These are phyloP conservation scores for Tryphoninae sp. DNA, from an alignment of 2,888 invertebrate species.

Conservation along the genomic window DNA sequence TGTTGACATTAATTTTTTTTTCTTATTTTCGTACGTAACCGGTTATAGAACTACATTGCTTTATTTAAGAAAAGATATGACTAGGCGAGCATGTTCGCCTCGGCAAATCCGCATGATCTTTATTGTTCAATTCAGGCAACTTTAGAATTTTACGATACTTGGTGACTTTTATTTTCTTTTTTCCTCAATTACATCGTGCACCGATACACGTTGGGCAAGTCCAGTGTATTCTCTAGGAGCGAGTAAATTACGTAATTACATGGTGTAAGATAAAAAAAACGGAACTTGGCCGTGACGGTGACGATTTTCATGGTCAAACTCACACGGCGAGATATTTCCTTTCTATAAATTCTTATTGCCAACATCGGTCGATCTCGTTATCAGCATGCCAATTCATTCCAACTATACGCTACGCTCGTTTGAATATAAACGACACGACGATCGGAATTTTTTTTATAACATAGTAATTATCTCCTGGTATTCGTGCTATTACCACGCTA, in stretches of 20 bases:
- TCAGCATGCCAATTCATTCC: constrained; percentile 37
- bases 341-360: constrained; percentile 43
- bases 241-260: constrained; percentile 52
- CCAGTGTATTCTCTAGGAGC: constrained; percentile 4
- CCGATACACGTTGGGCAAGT: constrained; percentile 24
- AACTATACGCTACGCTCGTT: constrained; percentile 11
- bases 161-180: neutral
- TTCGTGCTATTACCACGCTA: constrained; percentile 1
- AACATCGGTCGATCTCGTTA: constrained; percentile 18
- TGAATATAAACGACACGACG: constrained; percentile 22
- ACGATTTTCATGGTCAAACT: constrained; percentile 67
- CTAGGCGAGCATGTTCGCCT: neutral
- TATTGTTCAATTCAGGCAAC: constrained; percentile 3
- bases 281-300: constrained; percentile 62
- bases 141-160: constrained; percentile 18
- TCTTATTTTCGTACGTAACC: constrained; percentile 6
- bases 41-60: no score
- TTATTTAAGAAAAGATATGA: no score
- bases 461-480: neutral
- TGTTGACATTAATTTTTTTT: constrained; percentile 27
- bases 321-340: constrained; percentile 33
- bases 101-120: neutral
- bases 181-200: constrained; percentile 20
- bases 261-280: constrained; percentile 46
- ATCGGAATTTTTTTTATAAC: constrained; percentile 14